Evolutionary conservation across 2,113 vertebrate species (phyloP), one percentile per base, ranked within the genome.

Genomic region (Sander vitreus): DNA sequence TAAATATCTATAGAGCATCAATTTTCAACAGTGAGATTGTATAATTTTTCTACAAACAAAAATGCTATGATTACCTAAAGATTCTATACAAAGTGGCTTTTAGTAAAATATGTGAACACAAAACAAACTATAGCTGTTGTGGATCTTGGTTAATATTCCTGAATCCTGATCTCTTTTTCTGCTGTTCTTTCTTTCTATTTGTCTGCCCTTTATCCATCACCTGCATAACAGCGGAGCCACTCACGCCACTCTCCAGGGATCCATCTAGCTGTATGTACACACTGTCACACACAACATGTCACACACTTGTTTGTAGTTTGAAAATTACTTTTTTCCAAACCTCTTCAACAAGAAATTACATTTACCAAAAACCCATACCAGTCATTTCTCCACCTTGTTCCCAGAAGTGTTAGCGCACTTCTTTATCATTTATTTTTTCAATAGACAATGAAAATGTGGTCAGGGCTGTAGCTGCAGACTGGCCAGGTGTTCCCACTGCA

Each of bases 241-340:
- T 95, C 95, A 23, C 94, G 93, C 80, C 81, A 84, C 78, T 94
- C 96, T 83, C 95, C 96, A 84, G 95, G 96, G 91, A 96, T 92
- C 87, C 95, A 94, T 88, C 95, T 97, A 59, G 93, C 95, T 86
- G 96, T 97, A 97, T 90, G 96, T 97, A 96, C 83, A 62, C 18
- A 1, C 33, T 66, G 3, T n/a, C 48, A 72, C 36, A 23, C 23
- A 23, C 58, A 50, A 23, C 58, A 50, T n/a, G 55, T 14, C 21
- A 48, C 11, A 6, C 1, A 39, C 5, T 25, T 33, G 1, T 60
- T 58, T 21, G 27, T 10, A 43, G 39, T 43, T 43, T 0, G 39
- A 43, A 43, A 43, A 43, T 3, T 43, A 11, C 10, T 43, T 10
- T 43, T 43, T 33, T 33, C 33, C 6, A 33, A 33, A 6, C 30